These are phyloP conservation scores for Embidobia sp. DNA, from an alignment of 2,888 invertebrate genomes.

Conservation along the genomic window DNA sequence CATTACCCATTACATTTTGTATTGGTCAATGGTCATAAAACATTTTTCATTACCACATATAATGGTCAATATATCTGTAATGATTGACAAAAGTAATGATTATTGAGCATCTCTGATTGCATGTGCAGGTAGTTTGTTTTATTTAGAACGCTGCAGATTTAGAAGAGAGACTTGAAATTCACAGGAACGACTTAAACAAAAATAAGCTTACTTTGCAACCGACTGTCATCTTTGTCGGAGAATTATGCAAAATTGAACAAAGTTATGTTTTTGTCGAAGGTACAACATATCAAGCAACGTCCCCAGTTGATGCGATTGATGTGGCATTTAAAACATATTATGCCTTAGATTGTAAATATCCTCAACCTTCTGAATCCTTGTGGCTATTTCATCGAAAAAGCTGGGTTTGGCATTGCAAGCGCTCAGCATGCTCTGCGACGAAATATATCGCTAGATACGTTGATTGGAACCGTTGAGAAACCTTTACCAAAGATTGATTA, in stretches of 20 bases:
- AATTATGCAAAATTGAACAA: constrained; percentile 16
- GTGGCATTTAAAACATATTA: constrained; percentile 22
- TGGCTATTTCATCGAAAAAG: constrained; percentile 22
- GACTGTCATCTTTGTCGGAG: constrained; percentile 15
- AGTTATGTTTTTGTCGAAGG: constrained; percentile 19
- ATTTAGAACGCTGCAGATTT: too few species aligned
- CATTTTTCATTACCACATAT: too few species aligned
- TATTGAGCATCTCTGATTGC: too few species aligned
- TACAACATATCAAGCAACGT: background rate
- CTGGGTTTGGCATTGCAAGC: constrained; percentile 6
- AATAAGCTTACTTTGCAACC: constrained; percentile 18
- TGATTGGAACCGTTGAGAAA: background rate
- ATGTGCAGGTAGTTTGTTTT: too few species aligned
- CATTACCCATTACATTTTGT: too few species aligned
- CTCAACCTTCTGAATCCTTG: constrained; percentile 1
- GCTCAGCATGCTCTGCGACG: background rate
- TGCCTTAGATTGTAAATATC: constrained; percentile 20
- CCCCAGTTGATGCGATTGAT: constrained; percentile 3
- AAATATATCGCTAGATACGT: background rate
- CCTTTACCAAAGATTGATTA: too few species aligned
- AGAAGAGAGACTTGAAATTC: too few species aligned
- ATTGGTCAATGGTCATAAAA: too few species aligned
- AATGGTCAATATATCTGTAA: too few species aligned
- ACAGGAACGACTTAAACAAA: too few species aligned
- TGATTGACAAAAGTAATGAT: too few species aligned